phyloP scores from a whole-genome alignment of 2,888 invertebrate species.

The Napeogenes inachia region DNA sequence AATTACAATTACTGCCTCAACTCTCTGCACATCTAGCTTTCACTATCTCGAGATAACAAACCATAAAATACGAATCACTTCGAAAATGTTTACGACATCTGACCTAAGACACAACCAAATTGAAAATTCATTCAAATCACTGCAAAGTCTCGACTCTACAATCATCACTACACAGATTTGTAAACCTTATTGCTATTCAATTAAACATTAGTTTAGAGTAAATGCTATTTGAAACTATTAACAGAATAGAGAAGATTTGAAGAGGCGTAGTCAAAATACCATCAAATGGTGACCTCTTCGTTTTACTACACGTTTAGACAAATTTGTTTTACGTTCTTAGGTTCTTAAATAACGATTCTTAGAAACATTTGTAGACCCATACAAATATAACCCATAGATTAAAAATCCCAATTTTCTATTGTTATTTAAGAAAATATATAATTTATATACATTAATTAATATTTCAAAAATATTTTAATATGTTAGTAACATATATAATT shows the following conservation, averaged over 20 bases:
- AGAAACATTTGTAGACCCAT: too few relatives aligned
- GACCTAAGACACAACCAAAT: constrained; percentile 39
- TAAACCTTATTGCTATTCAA: constrained; percentile 7
- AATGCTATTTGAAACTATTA: not conserved
- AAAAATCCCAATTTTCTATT: too few relatives aligned
- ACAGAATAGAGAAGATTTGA: constrained; percentile 24
- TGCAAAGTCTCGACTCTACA: constrained; percentile 18
- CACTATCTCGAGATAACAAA: constrained; percentile 20
- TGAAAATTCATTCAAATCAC: constrained; percentile 39
- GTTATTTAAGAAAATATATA: too few relatives aligned
- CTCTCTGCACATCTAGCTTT: constrained; percentile 15
- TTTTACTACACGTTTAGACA: constrained; percentile 6
- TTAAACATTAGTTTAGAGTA: constrained; percentile 22
- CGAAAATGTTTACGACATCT: constrained; percentile 37
- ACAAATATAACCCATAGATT: too few relatives aligned
- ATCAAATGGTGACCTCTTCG: constrained; percentile 35
- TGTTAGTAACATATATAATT: too few relatives aligned
- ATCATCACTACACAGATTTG: not conserved
- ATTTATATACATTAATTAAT: too few relatives aligned
- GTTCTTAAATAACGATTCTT: too few relatives aligned
- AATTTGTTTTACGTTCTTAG: too few relatives aligned
- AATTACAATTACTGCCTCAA: not conserved
- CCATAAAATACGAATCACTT: constrained; percentile 29
- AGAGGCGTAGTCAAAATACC: constrained; percentile 32
- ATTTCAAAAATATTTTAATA: too few relatives aligned